These are phyloP conservation scores for Nemurella pictetii DNA, from an alignment of 2,888 invertebrate genomes.

Conservation along the genomic window DNA sequence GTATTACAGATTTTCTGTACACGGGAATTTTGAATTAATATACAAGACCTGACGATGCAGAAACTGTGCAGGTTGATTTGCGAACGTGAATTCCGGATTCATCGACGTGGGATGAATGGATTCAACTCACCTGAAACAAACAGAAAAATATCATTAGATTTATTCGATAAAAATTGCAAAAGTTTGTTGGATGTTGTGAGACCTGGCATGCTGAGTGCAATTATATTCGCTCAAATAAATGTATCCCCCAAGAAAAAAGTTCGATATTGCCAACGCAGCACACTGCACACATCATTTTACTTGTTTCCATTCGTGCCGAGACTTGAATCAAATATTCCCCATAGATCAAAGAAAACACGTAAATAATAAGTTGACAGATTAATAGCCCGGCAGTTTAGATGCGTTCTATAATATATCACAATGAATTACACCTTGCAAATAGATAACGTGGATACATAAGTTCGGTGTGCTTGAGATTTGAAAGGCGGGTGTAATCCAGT, in stretches of 20 bases:
- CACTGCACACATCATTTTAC: not conserved
- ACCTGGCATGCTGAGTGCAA: too few species aligned
- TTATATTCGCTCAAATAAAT: too few species aligned
- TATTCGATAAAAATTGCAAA: not conserved
- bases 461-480: constrained; percentile 15
- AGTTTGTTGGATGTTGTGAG: too few species aligned
- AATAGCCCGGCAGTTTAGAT: not conserved
- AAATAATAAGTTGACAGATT: constrained; percentile 6
- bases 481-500: constrained; percentile 24
- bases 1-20: not conserved
- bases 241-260: too few species aligned
- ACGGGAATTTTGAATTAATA: not conserved
- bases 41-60: not conserved
- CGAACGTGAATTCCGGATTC: not conserved
- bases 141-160: not conserved
- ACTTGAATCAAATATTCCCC: not conserved
- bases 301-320: not conserved
- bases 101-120: not conserved
- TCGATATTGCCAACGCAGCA: too few species aligned
- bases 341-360: not conserved
- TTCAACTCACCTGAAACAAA: not conserved
- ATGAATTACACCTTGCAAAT: constrained; percentile 24
- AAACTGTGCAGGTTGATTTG: not conserved
- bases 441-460: constrained; percentile 21
- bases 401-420: constrained; percentile 20